Percentiles rank a stretch among this genome's conserved stretches.
These are phyloP conservation scores for Parascotia fuliginaria DNA, from an alignment of 2,888 invertebrate species.

Conservation along the genomic window DNA sequence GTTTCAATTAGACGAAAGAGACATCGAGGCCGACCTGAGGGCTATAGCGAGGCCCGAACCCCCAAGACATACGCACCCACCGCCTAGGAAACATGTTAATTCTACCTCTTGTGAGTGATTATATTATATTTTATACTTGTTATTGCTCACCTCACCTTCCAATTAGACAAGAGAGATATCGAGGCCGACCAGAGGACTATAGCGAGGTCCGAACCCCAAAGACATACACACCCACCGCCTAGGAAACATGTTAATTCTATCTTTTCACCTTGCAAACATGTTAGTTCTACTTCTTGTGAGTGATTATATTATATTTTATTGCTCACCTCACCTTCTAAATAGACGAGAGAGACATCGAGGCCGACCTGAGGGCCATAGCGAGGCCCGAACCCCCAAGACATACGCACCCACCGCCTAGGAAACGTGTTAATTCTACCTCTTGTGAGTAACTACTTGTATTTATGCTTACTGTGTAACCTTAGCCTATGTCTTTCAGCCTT, in stretches of 20 bases:
- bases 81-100: conserved; percentile 71
- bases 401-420: conserved; percentile 68
- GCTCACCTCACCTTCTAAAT: conserved; percentile 94
- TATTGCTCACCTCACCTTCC: no score
- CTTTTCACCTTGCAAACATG: no score
- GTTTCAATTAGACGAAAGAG: conserved; percentile 94
- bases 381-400: conserved; percentile 65
- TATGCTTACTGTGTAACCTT: no score
- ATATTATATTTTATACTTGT: no score
- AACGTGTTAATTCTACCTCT: conserved; percentile 67
- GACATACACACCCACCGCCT: conserved; percentile 61
- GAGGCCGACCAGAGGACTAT: conserved; percentile 94
- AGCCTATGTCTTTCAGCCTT: no score
- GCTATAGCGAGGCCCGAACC: conserved; percentile 87
- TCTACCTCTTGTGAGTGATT: conserved; percentile 58
- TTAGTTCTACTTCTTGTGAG: conserved; percentile 66
- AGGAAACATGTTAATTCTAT: conserved; percentile 72
- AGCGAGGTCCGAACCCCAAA: conserved; percentile 76
- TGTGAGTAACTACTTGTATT: conserved; percentile 54
- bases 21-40: conserved; percentile 94
- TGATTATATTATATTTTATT: no score
- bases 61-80: conserved; percentile 56
- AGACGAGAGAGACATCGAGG: conserved; percentile 95
- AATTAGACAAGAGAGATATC: conserved; percentile 95
- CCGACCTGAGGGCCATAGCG: conserved; percentile 93